phyloP scores from a whole-genome alignment of 2,888 invertebrate genomes.

The Nyleta sp. region DNA sequence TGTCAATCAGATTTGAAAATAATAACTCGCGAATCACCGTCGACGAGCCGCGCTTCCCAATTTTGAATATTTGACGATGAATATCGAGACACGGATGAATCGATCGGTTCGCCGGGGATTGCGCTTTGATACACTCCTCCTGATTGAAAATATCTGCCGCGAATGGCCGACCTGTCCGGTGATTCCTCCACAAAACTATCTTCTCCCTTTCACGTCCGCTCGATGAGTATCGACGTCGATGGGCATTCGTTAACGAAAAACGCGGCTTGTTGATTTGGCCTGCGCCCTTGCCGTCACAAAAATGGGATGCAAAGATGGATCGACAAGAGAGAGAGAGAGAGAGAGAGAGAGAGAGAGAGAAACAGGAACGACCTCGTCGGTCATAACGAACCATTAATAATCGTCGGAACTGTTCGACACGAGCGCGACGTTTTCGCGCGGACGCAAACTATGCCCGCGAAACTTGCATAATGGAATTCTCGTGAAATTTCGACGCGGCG shows the following conservation, averaged over 20 bases:
- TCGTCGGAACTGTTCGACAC: too few species aligned
- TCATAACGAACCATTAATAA: too few species aligned
- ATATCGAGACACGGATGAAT: conserved; percentile 71
- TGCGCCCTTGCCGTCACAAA: conserved; percentile 3
- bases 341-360: too few species aligned
- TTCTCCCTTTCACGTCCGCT: conserved; percentile 50
- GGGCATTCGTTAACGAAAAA: conserved; percentile 54
- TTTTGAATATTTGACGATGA: conserved; percentile 77
- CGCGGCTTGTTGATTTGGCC: conserved; percentile 35
- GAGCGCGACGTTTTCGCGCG: too few species aligned
- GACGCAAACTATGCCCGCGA: too few species aligned
- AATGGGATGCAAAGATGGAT: too few species aligned
- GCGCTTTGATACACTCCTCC: conserved; percentile 76
- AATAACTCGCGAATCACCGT: conserved; percentile 40
- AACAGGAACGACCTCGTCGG: too few species aligned
- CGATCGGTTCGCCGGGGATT: conserved; percentile 68
- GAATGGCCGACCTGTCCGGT: conserved; percentile 48
- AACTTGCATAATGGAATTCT: too few species aligned
- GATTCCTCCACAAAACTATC: conserved; percentile 60
- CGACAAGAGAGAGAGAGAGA: too few species aligned
- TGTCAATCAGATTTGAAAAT: conserved; percentile 58
- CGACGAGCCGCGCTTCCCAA: conserved; percentile 48
- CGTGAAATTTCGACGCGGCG: too few species aligned
- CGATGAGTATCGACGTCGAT: conserved; percentile 44
- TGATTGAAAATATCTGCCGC: conserved; percentile 77